Evolutionary conservation across 2,797 vertebrate species (phyloP), one percentile per base, ranked within the genome.

Genomic region (Parauchenoglanis punctatus): DNA sequence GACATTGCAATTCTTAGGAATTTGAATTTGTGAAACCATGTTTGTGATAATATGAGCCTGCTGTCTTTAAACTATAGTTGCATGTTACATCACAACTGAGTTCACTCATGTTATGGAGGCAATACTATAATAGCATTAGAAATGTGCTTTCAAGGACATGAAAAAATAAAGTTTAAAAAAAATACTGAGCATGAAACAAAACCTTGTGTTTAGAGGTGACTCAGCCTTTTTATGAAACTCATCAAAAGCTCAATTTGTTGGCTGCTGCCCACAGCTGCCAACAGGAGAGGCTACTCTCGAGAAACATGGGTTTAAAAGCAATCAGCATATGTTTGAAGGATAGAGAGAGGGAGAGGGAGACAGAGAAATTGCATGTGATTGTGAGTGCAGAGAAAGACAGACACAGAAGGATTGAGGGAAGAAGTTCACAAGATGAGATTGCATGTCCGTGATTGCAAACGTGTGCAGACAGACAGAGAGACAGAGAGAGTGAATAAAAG

Each of bases 291-390:
- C 58, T 23, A 49, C 70, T n/a, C 70, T 87, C 15, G 25, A 83
- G 44, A 31, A 84, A 80, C 85, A 65, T 80, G 15, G 85, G 52
- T 58, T 77, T 86, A 70, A 80, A 86, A 86, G 52, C 85, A 86
- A 81, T 81, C 65, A 86, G 77, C 85, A 81, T 86, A 77, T 86
- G 76, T 81, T 86, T 86, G 76, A 86, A 52, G 25, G 65, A 67
- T 49, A 58, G 23, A 58, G 49, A n/a, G 28, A 44, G 58, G 35
- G 59, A 70, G n/a, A 54, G n/a, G 12, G 31, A 25, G 44, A 25
- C 1, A 75, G 10, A 75, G 20, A 75, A 10, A 75, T 20, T 56
- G 83, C 18, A 61, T 75, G 68, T 78, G 28, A 65, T 52, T 77
- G 6, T 85, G 59, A 67, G 10, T 65, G 44, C 20, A 54, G 18